Percentiles rank a stretch among this genome's conserved stretches.
phyloP scores from a whole-genome alignment of 1,140 invertebrate genomes.

The Atopsyche davidsoni region DNA sequence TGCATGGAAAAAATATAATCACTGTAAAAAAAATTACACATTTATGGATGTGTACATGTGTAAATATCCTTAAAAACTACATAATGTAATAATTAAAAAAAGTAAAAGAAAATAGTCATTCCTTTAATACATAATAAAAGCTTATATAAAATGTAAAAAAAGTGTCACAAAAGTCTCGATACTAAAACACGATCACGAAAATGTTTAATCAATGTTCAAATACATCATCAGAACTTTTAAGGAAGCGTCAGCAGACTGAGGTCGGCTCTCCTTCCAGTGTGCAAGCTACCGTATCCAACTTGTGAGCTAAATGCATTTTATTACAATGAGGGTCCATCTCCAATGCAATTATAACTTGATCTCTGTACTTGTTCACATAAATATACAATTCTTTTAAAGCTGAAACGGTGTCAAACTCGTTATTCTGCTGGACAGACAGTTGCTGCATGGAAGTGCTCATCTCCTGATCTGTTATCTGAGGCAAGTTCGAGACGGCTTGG shows the following conservation, averaged over 20 bases:
- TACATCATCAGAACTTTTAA: conserved; percentile 37
- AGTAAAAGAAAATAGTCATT: neutral
- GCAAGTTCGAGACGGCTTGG: conserved; percentile 72
- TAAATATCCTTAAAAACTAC: conserved; percentile 8
- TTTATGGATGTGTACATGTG: neutral
- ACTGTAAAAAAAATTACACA: conserved; percentile 4
- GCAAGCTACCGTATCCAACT: conserved; percentile 83
- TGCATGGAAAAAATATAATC: too few species aligned
- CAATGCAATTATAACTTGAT: conserved; percentile 81
- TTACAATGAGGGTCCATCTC: conserved; percentile 75
- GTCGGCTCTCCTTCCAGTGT: conserved; percentile 74
- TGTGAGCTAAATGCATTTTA: conserved; percentile 82
- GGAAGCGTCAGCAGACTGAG: conserved; percentile 48
- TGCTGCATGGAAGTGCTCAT: conserved; percentile 89
- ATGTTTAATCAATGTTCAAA: conserved; percentile 46
- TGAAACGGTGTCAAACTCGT: conserved; percentile 84
- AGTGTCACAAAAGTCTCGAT: conserved; percentile 49
- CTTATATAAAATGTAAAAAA: conserved; percentile 43
- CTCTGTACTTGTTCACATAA: conserved; percentile 89
- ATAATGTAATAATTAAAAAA: conserved; percentile 7
- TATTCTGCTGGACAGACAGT: conserved; percentile 76
- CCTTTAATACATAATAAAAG: conserved; percentile 14
- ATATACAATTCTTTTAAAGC: conserved; percentile 91
- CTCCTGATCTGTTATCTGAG: conserved; percentile 87
- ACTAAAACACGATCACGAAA: conserved; percentile 45